Evolutionary conservation across 2,797 vertebrate genomes (phyloP).

Genomic region (Intellagama lesueurii): DNA sequence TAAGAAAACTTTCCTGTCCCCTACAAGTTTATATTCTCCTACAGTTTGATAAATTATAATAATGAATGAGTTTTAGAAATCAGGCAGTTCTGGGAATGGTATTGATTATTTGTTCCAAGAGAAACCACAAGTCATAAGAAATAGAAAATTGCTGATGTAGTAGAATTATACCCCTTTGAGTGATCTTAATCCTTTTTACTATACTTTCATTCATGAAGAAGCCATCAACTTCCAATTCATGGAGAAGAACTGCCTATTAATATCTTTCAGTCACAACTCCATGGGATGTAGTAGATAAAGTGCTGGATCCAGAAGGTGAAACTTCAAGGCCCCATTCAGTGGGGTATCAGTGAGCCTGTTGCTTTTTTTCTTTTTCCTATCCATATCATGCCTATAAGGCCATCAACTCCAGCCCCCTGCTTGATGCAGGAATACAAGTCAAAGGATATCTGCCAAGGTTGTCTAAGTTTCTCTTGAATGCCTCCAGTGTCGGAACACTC

Average conservation of each 20-base stretch:
- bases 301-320: not conserved
- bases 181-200: not conserved
- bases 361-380: no score
- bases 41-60: not conserved
- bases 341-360: not conserved
- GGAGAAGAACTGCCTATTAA: not conserved
- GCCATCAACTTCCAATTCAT: not conserved
- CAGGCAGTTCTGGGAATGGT: not conserved
- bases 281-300: not conserved
- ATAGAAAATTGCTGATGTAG: not conserved
- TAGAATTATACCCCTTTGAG: not conserved
- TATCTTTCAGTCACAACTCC: not conserved
- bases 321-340: not conserved
- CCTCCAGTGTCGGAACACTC: no score
- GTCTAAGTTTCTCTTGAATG: no score
- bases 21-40: not conserved
- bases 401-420: no score
- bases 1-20: not conserved
- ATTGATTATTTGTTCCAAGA: not conserved
- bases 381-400: no score
- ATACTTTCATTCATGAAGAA: not conserved
- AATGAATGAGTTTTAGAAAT: not conserved
- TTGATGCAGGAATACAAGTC: no score
- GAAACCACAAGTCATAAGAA: not conserved
- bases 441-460: no score